phyloP scores from a whole-genome alignment of 2,888 invertebrate species.

The Tetragonula carbonaria region DNA sequence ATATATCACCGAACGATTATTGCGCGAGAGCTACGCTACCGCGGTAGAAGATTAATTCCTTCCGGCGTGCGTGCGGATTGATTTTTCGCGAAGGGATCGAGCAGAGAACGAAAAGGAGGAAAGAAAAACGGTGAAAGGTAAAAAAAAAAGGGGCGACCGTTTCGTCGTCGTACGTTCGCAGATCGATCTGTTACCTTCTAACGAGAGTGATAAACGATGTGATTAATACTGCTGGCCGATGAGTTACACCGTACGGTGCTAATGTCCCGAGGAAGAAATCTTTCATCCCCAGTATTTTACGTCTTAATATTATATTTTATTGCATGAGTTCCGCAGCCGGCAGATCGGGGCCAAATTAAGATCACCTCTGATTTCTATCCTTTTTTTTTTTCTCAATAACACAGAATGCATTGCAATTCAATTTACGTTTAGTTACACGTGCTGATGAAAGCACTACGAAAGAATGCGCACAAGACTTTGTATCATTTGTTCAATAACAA shows the following conservation, averaged over 20 bases:
- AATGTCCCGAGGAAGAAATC: neutral
- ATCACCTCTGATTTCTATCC: neutral
- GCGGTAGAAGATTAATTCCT: conserved; percentile 46
- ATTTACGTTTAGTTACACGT: no score
- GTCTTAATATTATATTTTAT: conserved; percentile 11
- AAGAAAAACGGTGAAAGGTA: neutral
- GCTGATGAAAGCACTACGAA: no score
- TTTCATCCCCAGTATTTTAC: conserved; percentile 4
- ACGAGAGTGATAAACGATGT: conserved; percentile 51
- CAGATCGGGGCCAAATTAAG: neutral
- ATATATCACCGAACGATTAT: conserved; percentile 42
- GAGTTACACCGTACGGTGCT: conserved; percentile 27
- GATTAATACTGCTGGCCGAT: conserved; percentile 51
- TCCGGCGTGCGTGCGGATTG: conserved; percentile 47
- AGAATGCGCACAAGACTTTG: no score
- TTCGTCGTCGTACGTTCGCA: conserved; percentile 33
- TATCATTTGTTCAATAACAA: no score
- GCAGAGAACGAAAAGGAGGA: neutral
- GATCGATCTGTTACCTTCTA: conserved; percentile 37
- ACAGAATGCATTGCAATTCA: no score
- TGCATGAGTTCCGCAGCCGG: neutral
- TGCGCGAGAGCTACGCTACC: conserved; percentile 28
- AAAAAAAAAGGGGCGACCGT: neutral
- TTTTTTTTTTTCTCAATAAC: no score
- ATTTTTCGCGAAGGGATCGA: conserved; percentile 44